These are phyloP conservation scores for Acrossocheilus wenchowensis DNA, from an alignment of 2,797 vertebrate genomes.

Conservation along the genomic window DNA sequence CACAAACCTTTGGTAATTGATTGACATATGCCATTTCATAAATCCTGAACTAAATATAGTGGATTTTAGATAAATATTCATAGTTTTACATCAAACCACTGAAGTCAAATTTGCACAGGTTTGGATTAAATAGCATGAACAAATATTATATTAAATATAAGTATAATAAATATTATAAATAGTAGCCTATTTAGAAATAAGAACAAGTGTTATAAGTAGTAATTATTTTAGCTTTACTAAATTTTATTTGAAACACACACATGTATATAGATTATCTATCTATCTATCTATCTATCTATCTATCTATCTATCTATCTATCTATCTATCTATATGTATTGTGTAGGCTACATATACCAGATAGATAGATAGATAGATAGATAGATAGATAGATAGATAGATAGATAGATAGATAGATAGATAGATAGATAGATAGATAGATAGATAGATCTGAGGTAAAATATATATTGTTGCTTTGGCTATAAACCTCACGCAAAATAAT, in stretches of 20 bases:
- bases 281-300: neutral
- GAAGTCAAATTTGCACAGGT: neutral
- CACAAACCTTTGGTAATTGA: neutral
- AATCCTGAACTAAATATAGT: neutral
- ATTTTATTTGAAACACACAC: neutral
- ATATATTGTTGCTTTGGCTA: no score
- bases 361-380: no score
- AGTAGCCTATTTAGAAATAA: neutral
- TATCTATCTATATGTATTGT: neutral
- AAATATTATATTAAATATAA: neutral
- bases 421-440: no score
- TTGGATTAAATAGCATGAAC: neutral
- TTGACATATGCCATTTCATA: neutral
- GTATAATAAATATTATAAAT: neutral
- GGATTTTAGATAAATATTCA: neutral
- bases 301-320: neutral
- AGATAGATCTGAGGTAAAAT: no score
- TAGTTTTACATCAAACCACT: neutral
- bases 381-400: no score
- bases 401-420: no score
- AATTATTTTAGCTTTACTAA: neutral
- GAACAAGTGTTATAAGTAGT: no score
- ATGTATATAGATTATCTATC: neutral
- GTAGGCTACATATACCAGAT: neutral
- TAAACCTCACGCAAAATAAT: no score